These are phyloP conservation scores for Ceyx margarethae DNA, from an alignment of 2,113 vertebrate species.

Conservation along the genomic window DNA sequence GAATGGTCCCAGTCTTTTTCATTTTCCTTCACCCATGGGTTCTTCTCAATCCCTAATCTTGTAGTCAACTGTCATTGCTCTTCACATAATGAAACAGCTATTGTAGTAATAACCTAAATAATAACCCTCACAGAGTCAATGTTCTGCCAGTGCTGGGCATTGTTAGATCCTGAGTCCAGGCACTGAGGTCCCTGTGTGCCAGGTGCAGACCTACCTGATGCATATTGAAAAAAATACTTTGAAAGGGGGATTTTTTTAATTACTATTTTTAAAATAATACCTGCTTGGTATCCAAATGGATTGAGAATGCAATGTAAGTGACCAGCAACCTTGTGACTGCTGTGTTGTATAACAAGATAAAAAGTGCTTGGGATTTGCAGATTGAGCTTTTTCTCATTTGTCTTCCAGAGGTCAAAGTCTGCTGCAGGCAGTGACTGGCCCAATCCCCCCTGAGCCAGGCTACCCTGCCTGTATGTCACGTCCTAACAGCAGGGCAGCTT, in stretches of 20 bases:
- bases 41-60: not conserved
- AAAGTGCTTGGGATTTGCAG: slow-evolving; percentile 42
- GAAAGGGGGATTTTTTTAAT: no score
- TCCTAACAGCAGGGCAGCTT: not conserved
- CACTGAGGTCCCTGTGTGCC: not conserved
- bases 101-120: not conserved
- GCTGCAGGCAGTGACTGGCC: not conserved
- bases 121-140: not conserved
- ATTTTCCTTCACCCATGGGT: slow-evolving; percentile 5
- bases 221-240: not conserved
- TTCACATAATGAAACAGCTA: not conserved
- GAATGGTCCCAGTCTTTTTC: not conserved
- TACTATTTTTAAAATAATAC: not conserved
- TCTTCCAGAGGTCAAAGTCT: slow-evolving; percentile 58
- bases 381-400: slow-evolving; percentile 40
- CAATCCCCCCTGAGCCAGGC: not conserved
- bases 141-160: not conserved
- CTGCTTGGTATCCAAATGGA: not conserved
- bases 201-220: not conserved
- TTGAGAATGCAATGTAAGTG: not conserved
- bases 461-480: not conserved
- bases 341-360: slow-evolving; percentile 60
- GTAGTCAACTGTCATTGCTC: not conserved
- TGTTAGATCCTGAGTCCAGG: not conserved
- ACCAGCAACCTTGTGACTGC: slow-evolving; percentile 20